phyloP scores from a whole-genome alignment of 2,888 invertebrate genomes.

The Monoplex corrugatus region DNA sequence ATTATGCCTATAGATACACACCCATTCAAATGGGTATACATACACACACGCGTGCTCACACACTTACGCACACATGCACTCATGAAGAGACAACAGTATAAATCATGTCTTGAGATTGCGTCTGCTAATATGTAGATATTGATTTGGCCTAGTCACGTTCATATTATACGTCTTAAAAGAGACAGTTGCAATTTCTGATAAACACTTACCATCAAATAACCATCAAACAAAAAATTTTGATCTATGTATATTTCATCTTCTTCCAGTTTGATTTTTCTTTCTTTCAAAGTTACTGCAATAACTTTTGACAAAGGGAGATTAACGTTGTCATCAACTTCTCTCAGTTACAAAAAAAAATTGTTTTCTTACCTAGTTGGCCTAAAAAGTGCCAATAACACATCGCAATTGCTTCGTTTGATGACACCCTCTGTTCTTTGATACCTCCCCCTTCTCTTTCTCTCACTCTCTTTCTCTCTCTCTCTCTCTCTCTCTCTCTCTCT shows the following conservation, averaged over 20 bases:
- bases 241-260: background rate
- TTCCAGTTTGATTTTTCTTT: too few relatives aligned
- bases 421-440: background rate
- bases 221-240: too few relatives aligned
- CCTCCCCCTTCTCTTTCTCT: background rate
- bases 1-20: background rate
- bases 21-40: background rate
- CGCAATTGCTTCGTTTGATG: too few relatives aligned
- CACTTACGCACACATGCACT: slow-evolving; percentile 29
- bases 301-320: too few relatives aligned
- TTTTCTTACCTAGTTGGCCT: too few relatives aligned
- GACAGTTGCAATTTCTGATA: background rate
- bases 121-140: background rate
- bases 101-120: background rate
- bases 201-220: background rate
- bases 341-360: too few relatives aligned
- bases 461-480: slow-evolving; percentile 44
- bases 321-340: too few relatives aligned
- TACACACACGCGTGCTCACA: slow-evolving; percentile 28
- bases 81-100: background rate
- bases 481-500: slow-evolving; percentile 31
- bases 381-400: too few relatives aligned
- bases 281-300: too few relatives aligned
- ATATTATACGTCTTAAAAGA: background rate
- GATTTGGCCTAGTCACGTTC: background rate